phyloP scores from a whole-genome alignment of 2,888 invertebrate genomes.

The Melolontha melolontha region DNA sequence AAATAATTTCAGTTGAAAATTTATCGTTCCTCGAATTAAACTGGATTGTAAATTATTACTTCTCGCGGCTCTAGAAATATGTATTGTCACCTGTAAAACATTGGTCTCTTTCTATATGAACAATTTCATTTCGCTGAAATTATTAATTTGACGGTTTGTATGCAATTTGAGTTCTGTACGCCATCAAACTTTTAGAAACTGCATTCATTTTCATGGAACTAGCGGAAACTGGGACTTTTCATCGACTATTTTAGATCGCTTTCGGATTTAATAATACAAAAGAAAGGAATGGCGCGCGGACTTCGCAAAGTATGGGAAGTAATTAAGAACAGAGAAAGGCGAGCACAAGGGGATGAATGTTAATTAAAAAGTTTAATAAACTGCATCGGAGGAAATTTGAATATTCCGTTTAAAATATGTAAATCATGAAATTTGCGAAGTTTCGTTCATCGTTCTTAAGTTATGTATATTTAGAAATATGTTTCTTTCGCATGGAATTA shows the following conservation, averaged over 20 bases:
- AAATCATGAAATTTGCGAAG: not conserved
- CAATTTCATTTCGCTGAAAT: too few species aligned
- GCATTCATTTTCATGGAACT: too few species aligned
- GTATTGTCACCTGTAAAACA: too few species aligned
- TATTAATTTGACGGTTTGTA: too few species aligned
- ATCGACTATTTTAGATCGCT: too few species aligned
- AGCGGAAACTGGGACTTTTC: too few species aligned
- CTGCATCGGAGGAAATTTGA: constrained; percentile 12
- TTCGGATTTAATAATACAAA: too few species aligned
- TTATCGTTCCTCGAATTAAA: constrained; percentile 1
- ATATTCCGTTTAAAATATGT: constrained; percentile 18
- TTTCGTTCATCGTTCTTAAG: not conserved
- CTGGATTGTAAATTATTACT: not conserved
- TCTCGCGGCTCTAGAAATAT: not conserved
- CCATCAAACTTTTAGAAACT: too few species aligned
- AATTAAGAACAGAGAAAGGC: constrained; percentile 1
- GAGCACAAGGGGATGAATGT: constrained; percentile 19
- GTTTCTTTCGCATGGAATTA: too few species aligned
- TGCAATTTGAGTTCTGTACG: too few species aligned
- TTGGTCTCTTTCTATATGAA: too few species aligned
- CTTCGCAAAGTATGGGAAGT: constrained; percentile 14
- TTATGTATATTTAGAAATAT: too few species aligned
- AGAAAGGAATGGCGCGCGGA: not conserved
- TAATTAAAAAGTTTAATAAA: constrained; percentile 32
- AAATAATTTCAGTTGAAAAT: constrained; percentile 11